Percentiles rank a stretch among this genome's conserved stretches.
These are phyloP conservation scores for Porphyrio hochstetteri DNA, from an alignment of 2,113 vertebrate species.

Conservation along the genomic window DNA sequence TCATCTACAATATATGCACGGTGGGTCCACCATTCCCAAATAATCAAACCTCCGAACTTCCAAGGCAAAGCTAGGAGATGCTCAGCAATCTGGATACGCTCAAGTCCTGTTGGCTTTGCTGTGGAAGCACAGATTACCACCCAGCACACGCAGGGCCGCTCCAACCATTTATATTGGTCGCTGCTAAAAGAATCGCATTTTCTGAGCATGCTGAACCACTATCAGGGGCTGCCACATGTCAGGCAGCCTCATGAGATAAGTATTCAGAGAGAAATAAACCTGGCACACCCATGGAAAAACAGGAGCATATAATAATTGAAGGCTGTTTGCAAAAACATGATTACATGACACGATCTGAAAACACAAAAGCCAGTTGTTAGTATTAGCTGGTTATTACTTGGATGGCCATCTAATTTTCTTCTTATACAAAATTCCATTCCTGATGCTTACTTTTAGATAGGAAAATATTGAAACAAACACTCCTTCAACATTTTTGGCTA, in stretches of 20 bases:
- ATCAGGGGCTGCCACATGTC: conserved; percentile 30
- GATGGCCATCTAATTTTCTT: neutral
- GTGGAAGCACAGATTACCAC: neutral
- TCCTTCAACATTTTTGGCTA: neutral
- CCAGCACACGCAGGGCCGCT: neutral
- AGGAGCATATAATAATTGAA: neutral
- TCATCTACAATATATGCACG: neutral
- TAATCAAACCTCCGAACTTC: neutral
- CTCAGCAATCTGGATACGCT: neutral
- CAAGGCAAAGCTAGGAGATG: neutral
- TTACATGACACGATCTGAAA: neutral
- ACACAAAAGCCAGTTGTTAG: neutral
- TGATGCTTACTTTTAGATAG: neutral
- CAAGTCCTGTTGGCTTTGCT: neutral
- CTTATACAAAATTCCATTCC: neutral
- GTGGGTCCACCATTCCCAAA: neutral
- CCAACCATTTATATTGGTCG: neutral
- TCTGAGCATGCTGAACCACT: neutral
- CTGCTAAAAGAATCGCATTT: neutral
- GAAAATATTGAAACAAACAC: neutral
- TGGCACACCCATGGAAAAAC: neutral
- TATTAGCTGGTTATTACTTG: neutral
- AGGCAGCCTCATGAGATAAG: neutral
- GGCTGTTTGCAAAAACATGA: neutral
- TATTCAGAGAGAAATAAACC: conserved; percentile 3